Percentiles rank a stretch among this genome's conserved stretches.
Evolutionary conservation across 2,888 invertebrate species (phyloP).

Genomic region (Cheilosia pagana): DNA sequence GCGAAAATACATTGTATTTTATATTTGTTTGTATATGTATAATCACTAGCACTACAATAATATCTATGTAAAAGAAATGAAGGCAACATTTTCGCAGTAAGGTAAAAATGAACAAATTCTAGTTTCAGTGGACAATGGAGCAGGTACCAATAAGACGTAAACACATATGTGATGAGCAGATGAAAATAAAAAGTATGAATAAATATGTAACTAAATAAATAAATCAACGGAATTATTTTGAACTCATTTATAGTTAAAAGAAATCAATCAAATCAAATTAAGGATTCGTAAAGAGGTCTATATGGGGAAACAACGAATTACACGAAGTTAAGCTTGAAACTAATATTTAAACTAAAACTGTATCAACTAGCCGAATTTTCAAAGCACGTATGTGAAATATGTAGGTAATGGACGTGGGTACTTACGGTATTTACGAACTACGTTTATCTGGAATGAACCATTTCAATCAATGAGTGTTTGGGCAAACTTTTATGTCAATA

Average conservation of each 20-base stretch:
- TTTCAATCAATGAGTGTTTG: too few relatives aligned
- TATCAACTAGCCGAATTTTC: too few relatives aligned
- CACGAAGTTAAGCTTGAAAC: neutral
- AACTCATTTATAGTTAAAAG: neutral
- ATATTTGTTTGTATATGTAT: constrained; percentile 32
- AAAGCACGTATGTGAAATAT: too few relatives aligned
- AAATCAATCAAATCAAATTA: neutral
- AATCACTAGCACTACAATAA: constrained; percentile 78
- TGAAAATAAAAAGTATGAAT: constrained; percentile 18
- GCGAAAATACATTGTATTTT: constrained; percentile 44
- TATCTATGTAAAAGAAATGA: constrained; percentile 52
- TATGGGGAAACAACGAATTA: neutral
- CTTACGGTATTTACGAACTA: too few relatives aligned
- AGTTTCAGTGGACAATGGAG: constrained; percentile 57
- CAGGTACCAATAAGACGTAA: constrained; percentile 62
- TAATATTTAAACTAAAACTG: too few relatives aligned
- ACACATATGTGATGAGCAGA: constrained; percentile 51
- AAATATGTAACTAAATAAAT: constrained; percentile 21
- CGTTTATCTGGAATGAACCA: too few relatives aligned
- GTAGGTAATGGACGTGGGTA: too few relatives aligned
- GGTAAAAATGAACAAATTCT: constrained; percentile 61
- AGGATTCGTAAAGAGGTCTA: neutral
- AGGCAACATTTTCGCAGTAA: constrained; percentile 59
- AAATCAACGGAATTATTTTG: constrained; percentile 26
- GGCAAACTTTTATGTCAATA: too few relatives aligned